These are phyloP conservation scores for Pseudococcus longispinus DNA, from an alignment of 2,888 invertebrate species.

Conservation along the genomic window DNA sequence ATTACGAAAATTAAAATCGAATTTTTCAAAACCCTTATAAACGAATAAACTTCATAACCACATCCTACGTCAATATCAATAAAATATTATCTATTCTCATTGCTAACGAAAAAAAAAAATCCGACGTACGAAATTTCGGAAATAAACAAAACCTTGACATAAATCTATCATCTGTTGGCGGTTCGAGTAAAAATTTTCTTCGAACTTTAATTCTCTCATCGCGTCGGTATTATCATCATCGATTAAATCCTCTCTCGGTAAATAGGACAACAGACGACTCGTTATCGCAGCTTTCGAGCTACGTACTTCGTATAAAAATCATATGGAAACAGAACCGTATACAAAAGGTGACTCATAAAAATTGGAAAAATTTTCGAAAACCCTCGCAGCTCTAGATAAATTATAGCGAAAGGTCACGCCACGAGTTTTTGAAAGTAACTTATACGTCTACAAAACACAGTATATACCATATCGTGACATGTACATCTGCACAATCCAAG, in stretches of 20 bases:
- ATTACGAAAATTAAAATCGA: too few species aligned
- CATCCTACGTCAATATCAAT: neutral
- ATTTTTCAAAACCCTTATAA: too few species aligned
- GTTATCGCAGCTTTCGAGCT: neutral
- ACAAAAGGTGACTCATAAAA: neutral
- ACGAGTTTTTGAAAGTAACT: conserved; percentile 33
- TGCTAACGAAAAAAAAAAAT: neutral
- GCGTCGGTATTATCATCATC: neutral
- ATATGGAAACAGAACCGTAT: neutral
- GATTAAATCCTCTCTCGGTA: neutral
- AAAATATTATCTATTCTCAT: neutral
- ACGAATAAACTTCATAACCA: neutral
- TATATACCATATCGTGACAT: conserved; percentile 18
- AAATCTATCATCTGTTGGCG: conserved; percentile 20
- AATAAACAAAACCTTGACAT: conserved; percentile 43
- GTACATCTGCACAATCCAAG: conserved; percentile 40
- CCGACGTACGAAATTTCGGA: neutral
- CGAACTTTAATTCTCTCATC: conserved; percentile 22
- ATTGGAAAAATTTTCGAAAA: conserved; percentile 35
- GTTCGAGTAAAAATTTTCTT: conserved; percentile 14
- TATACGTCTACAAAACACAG: neutral
- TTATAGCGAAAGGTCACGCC: conserved; percentile 25
- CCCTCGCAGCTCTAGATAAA: conserved; percentile 32
- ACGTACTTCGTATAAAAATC: neutral
- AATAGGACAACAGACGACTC: neutral